Evolutionary conservation across 2,113 vertebrate genomes (phyloP).

Genomic region (Platanista minor): DNA sequence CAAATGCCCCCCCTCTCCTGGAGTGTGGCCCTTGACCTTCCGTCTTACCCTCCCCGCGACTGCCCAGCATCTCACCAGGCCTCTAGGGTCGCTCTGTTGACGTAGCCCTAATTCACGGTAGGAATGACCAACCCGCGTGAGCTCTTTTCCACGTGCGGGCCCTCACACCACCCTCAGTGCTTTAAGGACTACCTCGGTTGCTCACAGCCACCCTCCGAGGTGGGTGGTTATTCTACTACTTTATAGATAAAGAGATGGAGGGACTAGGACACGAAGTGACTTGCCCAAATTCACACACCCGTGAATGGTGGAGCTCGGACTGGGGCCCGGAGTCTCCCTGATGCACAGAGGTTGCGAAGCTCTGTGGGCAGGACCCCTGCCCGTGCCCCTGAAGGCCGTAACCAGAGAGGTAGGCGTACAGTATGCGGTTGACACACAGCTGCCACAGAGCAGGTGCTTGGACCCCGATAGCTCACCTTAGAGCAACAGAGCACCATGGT

Average conservation of each 20-base stretch:
- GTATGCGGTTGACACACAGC: fast-evolving
- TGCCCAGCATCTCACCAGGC: not conserved
- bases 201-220: not conserved
- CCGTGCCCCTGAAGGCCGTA: fast-evolving
- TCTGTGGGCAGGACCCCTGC: fast-evolving
- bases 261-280: not conserved
- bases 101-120: not conserved
- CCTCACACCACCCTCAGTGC: too few species aligned
- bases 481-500: not conserved
- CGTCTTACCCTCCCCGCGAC: not conserved
- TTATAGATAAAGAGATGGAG: not conserved
- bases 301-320: not conserved
- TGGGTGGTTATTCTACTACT: not conserved
- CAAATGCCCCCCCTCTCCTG: not conserved
- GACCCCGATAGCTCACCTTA: fast-evolving
- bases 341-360: not conserved
- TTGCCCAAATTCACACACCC: not conserved
- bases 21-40: not conserved
- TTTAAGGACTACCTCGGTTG: not conserved
- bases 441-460: not conserved
- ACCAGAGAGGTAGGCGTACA: not conserved
- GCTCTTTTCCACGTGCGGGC: not conserved
- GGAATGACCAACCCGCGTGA: not conserved
- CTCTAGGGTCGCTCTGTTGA: not conserved
- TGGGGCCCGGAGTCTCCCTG: not conserved